Conservation (phyloP, 1,140 invertebrate species). For the Tetramorium parvispinum region DNA sequence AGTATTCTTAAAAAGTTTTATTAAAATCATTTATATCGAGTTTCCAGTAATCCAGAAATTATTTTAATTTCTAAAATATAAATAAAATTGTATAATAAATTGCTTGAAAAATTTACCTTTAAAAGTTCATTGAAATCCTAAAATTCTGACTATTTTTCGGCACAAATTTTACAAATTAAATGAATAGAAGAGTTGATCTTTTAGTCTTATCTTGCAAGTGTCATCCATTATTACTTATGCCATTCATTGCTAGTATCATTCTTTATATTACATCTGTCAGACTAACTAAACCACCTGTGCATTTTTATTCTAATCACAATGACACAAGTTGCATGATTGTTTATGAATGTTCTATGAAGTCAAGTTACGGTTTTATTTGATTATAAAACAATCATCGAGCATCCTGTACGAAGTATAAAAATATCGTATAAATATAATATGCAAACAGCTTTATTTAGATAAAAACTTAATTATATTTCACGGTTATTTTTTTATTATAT, state of each 20-base stretch:
- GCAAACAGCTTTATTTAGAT: not conserved
- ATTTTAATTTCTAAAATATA: not conserved
- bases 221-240: not conserved
- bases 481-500: not conserved
- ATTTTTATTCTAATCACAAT: slow-evolving; percentile 7
- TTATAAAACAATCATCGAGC: not conserved
- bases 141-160: not conserved
- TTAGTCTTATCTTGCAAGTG: not conserved
- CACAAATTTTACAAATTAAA: not conserved
- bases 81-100: not conserved
- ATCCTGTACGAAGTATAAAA: not conserved
- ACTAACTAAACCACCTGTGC: slow-evolving; percentile 3
- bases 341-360: not conserved
- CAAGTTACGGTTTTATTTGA: not conserved
- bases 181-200: not conserved
- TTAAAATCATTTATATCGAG: not conserved
- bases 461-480: not conserved
- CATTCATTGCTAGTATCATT: not conserved
- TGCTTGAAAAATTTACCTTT: not conserved
- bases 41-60: not conserved
- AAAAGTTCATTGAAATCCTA: not conserved
- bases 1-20: not conserved
- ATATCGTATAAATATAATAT: not conserved
- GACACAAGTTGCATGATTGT: not conserved
- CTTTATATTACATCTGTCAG: not conserved